phyloP scores from a whole-genome alignment of 2,888 invertebrate species.

The Alsophila aescularia region DNA sequence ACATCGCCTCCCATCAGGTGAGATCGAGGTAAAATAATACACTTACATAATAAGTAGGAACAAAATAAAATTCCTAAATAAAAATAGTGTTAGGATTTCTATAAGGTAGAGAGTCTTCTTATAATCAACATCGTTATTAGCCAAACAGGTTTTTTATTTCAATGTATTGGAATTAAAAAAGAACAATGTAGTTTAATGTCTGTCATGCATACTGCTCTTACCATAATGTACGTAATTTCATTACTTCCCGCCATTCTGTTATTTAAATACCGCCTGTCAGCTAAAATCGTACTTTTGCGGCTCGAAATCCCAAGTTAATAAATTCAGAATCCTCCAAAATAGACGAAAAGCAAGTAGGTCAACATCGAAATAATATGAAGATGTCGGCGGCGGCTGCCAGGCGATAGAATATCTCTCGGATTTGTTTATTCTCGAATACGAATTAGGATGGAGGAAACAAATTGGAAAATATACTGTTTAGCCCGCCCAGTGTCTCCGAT shows the following conservation, averaged over 20 bases:
- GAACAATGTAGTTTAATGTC: too few species aligned
- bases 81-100: too few species aligned
- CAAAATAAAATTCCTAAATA: too few species aligned
- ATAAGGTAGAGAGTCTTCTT: too few species aligned
- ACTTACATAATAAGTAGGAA: too few species aligned
- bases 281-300: conserved; percentile 6
- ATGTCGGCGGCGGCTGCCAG: conserved; percentile 26
- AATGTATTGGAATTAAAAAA: too few species aligned
- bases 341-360: conserved; percentile 42
- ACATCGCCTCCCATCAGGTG: too few species aligned
- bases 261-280: conserved; percentile 19
- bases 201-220: too few species aligned
- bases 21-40: too few species aligned
- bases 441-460: conserved; percentile 52
- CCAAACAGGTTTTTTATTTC: too few species aligned
- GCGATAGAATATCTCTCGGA: conserved; percentile 44
- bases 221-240: too few species aligned
- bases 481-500: conserved; percentile 55
- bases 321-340: conserved; percentile 33
- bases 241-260: conserved; percentile 2
- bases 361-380: conserved; percentile 46
- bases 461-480: conserved; percentile 61
- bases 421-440: conserved; percentile 54
- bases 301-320: conserved; percentile 27
- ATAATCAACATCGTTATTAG: too few species aligned